Conservation (phyloP, 1,140 invertebrate species). For the Drosophila watanabei region DNA sequence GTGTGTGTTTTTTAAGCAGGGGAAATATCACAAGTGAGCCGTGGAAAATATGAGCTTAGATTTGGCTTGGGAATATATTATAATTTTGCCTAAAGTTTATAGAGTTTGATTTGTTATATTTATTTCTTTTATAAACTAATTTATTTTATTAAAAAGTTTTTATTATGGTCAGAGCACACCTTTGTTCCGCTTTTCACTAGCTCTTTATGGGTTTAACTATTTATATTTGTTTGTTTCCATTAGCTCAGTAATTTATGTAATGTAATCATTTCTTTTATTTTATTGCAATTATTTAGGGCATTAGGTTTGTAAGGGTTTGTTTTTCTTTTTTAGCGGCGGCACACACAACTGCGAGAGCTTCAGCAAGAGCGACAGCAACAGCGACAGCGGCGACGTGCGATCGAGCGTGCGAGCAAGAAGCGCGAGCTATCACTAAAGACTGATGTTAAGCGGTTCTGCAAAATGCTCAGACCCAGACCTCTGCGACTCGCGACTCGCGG, state of each 20-base stretch:
- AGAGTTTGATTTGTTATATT: neutral
- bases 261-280: slow-evolving; percentile 11
- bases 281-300: slow-evolving; percentile 20
- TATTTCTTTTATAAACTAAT: neutral
- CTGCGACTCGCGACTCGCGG: slow-evolving; percentile 50
- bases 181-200: slow-evolving; percentile 23
- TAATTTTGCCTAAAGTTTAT: neutral
- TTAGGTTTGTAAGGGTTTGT: slow-evolving; percentile 3
- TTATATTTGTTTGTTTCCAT: neutral
- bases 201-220: neutral
- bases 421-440: slow-evolving; percentile 85
- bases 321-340: slow-evolving; percentile 29
- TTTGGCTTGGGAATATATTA: slow-evolving; percentile 15
- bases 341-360: slow-evolving; percentile 22
- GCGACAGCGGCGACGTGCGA: slow-evolving; percentile 73
- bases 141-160: neutral
- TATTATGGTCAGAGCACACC: slow-evolving; percentile 19
- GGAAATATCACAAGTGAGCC: slow-evolving; percentile 30
- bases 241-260: slow-evolving; percentile 7
- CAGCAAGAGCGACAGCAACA: slow-evolving; percentile 28
- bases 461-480: slow-evolving; percentile 69
- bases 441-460: slow-evolving; percentile 85
- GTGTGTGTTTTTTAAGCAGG: slow-evolving; percentile 28
- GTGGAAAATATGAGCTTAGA: slow-evolving; percentile 15
- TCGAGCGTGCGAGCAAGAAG: slow-evolving; percentile 84